Evolutionary conservation across 2,888 invertebrate genomes (phyloP).

Genomic region (Exephanes ischioxanthus): DNA sequence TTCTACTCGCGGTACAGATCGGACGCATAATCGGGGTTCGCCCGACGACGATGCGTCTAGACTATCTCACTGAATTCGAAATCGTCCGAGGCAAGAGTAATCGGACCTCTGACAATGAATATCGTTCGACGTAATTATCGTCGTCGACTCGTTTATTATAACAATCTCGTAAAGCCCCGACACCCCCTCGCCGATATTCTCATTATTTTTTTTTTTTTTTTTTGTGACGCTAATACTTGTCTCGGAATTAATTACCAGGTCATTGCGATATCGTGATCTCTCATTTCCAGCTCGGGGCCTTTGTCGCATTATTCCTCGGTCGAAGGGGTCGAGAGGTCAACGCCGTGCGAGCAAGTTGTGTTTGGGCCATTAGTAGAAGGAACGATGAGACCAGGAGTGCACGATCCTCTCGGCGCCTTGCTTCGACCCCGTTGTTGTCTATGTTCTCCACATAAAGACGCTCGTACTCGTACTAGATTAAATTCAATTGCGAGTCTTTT

Average conservation of each 20-base stretch:
- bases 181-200: not conserved
- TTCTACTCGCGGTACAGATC: slow-evolving; percentile 65
- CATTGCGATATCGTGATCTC: slow-evolving; percentile 16
- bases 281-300: slow-evolving; percentile 6
- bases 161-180: slow-evolving; percentile 1
- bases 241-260: slow-evolving; percentile 23
- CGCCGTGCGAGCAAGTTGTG: slow-evolving; percentile 45
- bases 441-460: slow-evolving; percentile 37
- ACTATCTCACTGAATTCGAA: slow-evolving; percentile 42
- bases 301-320: slow-evolving; percentile 44
- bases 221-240: not conserved
- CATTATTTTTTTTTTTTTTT: not conserved
- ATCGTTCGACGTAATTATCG: not conserved
- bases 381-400: slow-evolving; percentile 11
- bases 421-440: slow-evolving; percentile 29
- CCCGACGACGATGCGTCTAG: slow-evolving; percentile 66
- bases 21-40: slow-evolving; percentile 64
- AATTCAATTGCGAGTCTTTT: not conserved
- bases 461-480: not conserved
- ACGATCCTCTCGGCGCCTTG: slow-evolving; percentile 22
- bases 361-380: slow-evolving; percentile 26
- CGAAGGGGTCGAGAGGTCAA: slow-evolving; percentile 55
- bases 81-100: not conserved
- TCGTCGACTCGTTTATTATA: not conserved
- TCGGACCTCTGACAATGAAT: not conserved